Percentiles rank a stretch among this genome's conserved stretches.
These are phyloP conservation scores for Phortica magna DNA, from an alignment of 2,888 invertebrate genomes.

Conservation along the genomic window DNA sequence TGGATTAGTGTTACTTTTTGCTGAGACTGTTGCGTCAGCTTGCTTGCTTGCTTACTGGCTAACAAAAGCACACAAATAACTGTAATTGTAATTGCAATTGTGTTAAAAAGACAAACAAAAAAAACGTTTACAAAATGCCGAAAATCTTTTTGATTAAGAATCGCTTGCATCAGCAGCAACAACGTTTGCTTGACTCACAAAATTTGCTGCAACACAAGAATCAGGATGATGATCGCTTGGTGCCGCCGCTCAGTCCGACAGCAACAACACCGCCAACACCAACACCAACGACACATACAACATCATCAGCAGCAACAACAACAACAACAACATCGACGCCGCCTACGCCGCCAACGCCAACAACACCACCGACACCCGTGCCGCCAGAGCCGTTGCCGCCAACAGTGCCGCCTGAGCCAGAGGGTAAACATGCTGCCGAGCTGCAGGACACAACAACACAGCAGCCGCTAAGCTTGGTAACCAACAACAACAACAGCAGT, in stretches of 20 bases:
- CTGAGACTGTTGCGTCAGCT: constrained; percentile 39
- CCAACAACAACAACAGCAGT: constrained; percentile 44
- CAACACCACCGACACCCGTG: constrained; percentile 37
- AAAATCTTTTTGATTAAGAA: constrained; percentile 96
- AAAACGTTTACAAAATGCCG: constrained; percentile 83
- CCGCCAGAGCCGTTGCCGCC: constrained; percentile 34
- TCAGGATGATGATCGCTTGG: constrained; percentile 81
- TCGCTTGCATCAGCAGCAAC: constrained; percentile 93
- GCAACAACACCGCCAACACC: constrained; percentile 69
- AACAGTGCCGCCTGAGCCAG: constrained; percentile 45
- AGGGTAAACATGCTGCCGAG: constrained; percentile 39
- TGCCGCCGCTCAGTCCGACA: constrained; percentile 81
- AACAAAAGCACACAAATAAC: constrained; percentile 13
- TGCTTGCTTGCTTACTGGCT: too few relatives aligned
- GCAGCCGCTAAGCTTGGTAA: constrained; percentile 63
- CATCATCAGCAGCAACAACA: constrained; percentile 7
- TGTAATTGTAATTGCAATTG: constrained; percentile 17
- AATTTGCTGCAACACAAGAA: constrained; percentile 86
- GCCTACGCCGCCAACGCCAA: constrained; percentile 56
- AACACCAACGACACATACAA: constrained; percentile 28
- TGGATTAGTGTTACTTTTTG: constrained; percentile 75
- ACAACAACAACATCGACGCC: constrained; percentile 8
- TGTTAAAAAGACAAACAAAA: constrained; percentile 36
- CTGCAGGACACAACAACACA: constrained; percentile 53
- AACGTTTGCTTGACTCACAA: constrained; percentile 89